Conservation (phyloP, 37 sponge, comb jelly and placozoan species). For the Lycopodina hypogea region DNA sequence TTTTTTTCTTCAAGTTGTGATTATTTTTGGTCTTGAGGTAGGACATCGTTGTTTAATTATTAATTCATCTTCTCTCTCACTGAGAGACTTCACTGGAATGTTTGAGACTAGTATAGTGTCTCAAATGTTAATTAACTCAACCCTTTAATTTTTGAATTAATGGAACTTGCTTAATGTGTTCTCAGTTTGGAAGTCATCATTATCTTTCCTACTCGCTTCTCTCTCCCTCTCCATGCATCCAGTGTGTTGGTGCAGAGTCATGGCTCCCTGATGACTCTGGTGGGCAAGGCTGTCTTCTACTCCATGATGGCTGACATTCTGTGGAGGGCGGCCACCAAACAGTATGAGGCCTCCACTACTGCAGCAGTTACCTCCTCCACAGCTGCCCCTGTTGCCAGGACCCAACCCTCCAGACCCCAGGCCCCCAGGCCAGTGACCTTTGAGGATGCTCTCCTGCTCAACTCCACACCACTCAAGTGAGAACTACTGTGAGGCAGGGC, state of each 20-base stretch:
- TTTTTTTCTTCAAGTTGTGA: too few relatives aligned
- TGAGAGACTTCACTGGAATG: too few relatives aligned
- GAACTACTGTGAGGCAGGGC: not conserved
- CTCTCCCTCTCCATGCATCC: not conserved
- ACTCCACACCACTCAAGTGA: not conserved
- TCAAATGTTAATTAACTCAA: too few relatives aligned
- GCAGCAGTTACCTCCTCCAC: not conserved
- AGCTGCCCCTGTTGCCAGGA: too few relatives aligned
- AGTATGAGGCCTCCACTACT: not conserved
- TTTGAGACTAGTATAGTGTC: too few relatives aligned
- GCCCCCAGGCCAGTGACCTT: not conserved
- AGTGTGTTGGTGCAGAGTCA: not conserved
- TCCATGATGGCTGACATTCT: slow-evolving; percentile 19
- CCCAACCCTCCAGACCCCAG: too few relatives aligned
- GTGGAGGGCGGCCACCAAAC: slow-evolving; percentile 24
- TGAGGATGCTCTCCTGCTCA: not conserved
- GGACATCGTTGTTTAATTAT: too few relatives aligned
- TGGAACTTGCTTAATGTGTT: too few relatives aligned
- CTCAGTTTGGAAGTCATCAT: too few relatives aligned
- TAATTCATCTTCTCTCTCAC: too few relatives aligned
- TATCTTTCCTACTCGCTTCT: not conserved
- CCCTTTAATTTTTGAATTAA: too few relatives aligned
- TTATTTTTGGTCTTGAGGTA: too few relatives aligned
- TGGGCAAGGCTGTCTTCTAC: slow-evolving; percentile 11
- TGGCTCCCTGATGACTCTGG: not conserved